phyloP scores from a whole-genome alignment of 1,140 invertebrate genomes.

The Anadara kagoshimensis region DNA sequence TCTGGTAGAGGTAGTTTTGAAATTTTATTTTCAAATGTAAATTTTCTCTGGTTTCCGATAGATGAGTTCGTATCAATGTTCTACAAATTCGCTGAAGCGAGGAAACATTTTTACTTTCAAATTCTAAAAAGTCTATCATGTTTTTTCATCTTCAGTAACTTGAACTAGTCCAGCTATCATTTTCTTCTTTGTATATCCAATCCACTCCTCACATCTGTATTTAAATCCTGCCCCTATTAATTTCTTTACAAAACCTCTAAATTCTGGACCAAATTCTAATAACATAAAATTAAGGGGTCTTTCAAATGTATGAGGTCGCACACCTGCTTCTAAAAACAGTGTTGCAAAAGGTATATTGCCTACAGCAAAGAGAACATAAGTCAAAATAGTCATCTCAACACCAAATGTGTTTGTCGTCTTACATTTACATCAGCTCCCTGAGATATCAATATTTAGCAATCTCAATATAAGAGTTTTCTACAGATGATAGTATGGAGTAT shows the following conservation, averaged over 20 bases:
- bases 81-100: background rate
- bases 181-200: conserved; percentile 4
- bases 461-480: conserved; percentile 8
- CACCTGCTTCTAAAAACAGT: conserved; percentile 3
- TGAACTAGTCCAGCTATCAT: background rate
- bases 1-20: too few species aligned
- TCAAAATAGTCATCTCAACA: conserved; percentile 20
- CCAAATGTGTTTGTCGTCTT: conserved; percentile 6
- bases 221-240: conserved; percentile 13
- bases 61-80: background rate
- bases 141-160: conserved; percentile 3
- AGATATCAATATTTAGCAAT: conserved; percentile 14
- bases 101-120: conserved; percentile 1
- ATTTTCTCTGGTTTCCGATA: too few species aligned
- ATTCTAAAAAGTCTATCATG: conserved; percentile 4
- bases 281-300: conserved; percentile 12
- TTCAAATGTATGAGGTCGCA: conserved; percentile 10
- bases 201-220: conserved; percentile 3
- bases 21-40: too few species aligned
- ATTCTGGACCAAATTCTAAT: background rate
- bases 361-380: conserved; percentile 13
- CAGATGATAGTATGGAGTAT: conserved; percentile 8
- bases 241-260: conserved; percentile 14
- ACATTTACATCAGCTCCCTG: conserved; percentile 18
- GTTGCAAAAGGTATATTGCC: conserved; percentile 6